These are phyloP conservation scores for Phrynocephalus guinanensis DNA, from an alignment of 2,797 vertebrate genomes.

Conservation along the genomic window DNA sequence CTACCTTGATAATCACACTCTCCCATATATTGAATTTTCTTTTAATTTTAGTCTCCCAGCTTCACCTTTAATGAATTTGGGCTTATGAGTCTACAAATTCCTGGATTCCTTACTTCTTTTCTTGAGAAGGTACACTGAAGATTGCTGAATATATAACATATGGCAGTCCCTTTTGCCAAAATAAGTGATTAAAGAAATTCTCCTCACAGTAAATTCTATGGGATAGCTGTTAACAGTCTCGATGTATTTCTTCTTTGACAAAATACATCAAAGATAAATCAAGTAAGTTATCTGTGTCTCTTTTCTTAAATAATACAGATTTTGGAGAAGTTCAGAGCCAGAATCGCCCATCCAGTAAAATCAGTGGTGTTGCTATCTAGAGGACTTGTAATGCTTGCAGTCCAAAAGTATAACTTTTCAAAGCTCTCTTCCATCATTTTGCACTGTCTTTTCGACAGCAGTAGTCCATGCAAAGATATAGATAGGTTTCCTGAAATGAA, in stretches of 20 bases:
- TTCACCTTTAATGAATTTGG: neutral
- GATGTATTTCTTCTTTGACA: neutral
- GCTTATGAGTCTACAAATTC: neutral
- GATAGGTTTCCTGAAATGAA: neutral
- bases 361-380: no score
- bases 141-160: neutral
- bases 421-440: neutral
- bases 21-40: neutral
- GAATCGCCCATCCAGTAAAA: no score
- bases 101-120: neutral
- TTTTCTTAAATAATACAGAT: neutral
- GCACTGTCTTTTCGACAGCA: neutral
- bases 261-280: neutral
- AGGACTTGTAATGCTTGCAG: no score
- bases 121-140: neutral
- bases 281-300: neutral
- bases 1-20: neutral
- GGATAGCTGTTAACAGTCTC: neutral
- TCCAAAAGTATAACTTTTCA: no score
- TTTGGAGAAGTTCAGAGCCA: no score
- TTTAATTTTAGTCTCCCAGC: neutral
- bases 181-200: neutral
- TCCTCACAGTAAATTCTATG: neutral
- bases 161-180: neutral
- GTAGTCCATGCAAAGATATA: neutral